Base-by-base conservation (phyloP, 2,797 vertebrate genomes). In the Acanthopagrus latus region DNA sequence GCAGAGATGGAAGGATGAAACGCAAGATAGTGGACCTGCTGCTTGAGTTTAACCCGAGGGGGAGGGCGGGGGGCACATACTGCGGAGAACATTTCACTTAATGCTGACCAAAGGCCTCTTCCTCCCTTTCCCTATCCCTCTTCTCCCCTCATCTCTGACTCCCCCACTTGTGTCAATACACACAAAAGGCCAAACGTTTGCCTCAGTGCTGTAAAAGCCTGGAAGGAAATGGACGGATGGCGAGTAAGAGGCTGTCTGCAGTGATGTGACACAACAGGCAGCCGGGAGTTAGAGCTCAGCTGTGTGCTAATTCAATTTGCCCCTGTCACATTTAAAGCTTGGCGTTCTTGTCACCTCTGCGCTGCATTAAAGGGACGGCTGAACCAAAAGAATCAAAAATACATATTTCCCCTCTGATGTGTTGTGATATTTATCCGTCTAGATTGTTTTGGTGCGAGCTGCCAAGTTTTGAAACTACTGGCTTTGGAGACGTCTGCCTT, bases 1-100 rank as follows among this genome's bases (percentile, higher is more conserved):
- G 64, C 65, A 64, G 52, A 67, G 81, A 81, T 78, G 66, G 90
- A 79, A 88, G 71, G 62, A 70, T 60, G 57, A 85, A 83, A 86
- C 44, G 27, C 23, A 46, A 59, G 54, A 78, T 64, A 59, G 71
- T 5, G 21, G 63, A 86, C 85, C 64, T 80, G 68, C 81, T 81
- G 82, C 76, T 76, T 63, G 11, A 64, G 55, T 83, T 5, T 58
- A 64, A 80, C 57, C 58, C 23, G 21, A 25, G 64, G 29, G 29
- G n/a, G 25, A 60, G 29, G 29, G 29, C 71, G 48, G 29, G 29
- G 29, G 73, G 48, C 38, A 57, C 55, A 52, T 7, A 47, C 23
- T 20, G 8, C 12, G 6, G 29, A 79, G 56, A 67, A n/a, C 47
- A 18, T 83, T 52, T 82, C 47, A 77, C 73, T 64, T 80, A 59